phyloP scores from a whole-genome alignment of 1,140 invertebrate species.

The Drosophila orena region DNA sequence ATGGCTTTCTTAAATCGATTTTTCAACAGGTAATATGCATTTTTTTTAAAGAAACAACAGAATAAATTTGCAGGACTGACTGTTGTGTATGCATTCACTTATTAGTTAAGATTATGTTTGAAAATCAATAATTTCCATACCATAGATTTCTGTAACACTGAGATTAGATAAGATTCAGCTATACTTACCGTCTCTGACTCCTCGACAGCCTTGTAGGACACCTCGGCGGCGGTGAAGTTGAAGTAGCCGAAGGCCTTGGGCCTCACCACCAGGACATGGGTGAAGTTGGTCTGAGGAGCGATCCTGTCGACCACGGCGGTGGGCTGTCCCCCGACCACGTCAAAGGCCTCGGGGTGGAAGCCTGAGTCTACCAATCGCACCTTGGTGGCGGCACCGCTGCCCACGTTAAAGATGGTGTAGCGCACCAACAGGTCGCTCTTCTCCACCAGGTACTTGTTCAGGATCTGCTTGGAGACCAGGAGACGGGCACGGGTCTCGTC shows the following conservation, averaged over 20 bases:
- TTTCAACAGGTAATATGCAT: too few species aligned
- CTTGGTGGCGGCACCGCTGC: conserved; percentile 93
- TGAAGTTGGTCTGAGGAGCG: conserved; percentile 95
- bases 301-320: conserved; percentile 94
- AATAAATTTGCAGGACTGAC: too few species aligned
- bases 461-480: conserved; percentile 94
- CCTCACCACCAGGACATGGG: conserved; percentile 96
- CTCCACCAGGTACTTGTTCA: conserved; percentile 99
- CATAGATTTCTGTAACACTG: background rate
- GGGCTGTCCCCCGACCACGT: conserved; percentile 93
- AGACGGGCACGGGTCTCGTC: conserved; percentile 90
- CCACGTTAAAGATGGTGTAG: conserved; percentile 94
- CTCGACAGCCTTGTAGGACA: conserved; percentile 94
- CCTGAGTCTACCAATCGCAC: conserved; percentile 95
- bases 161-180: background rate
- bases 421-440: conserved; percentile 98
- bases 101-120: background rate
- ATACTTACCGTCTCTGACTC: conserved; percentile 88
- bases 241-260: conserved; percentile 97
- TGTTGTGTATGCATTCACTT: too few species aligned
- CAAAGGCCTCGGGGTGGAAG: conserved; percentile 95
- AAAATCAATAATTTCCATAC: background rate
- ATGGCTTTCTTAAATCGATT: too few species aligned
- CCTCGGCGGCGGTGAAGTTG: conserved; percentile 98
- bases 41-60: too few species aligned